A percentile compares a stretch with the other conserved stretches of the same genome.
Conservation (phyloP, 2,888 invertebrate genomes). For the Troglohyphantes excavatus region DNA sequence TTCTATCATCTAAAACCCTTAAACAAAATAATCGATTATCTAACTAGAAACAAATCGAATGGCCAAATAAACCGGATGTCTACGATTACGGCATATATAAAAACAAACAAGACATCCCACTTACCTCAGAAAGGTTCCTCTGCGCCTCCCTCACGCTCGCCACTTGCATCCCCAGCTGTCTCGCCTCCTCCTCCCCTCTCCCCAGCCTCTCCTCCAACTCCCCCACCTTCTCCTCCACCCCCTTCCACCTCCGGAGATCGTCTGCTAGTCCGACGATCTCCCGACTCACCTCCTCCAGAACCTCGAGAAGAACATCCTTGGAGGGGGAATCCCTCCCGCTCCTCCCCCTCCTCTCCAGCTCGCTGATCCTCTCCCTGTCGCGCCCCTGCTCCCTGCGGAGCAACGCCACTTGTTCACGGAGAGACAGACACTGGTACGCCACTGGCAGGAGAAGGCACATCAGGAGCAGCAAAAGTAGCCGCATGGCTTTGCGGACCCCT, state of each 20-base stretch:
- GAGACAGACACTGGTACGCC: slow-evolving; percentile 8
- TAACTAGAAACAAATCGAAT: background rate
- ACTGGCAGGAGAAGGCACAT: slow-evolving; percentile 5
- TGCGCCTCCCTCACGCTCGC: slow-evolving; percentile 21
- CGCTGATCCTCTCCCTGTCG: slow-evolving; percentile 43
- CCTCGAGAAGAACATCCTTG: slow-evolving; percentile 25
- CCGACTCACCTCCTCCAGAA: slow-evolving; percentile 45
- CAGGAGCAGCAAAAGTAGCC: slow-evolving; percentile 10
- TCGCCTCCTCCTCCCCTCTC: slow-evolving; percentile 14
- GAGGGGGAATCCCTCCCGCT: slow-evolving; percentile 20
- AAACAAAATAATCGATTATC: background rate
- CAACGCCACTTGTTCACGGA: slow-evolving; percentile 54
- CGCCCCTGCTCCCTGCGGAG: slow-evolving; percentile 37
- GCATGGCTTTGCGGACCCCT: background rate
- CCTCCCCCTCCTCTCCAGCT: slow-evolving; percentile 38
- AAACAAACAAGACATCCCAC: background rate
- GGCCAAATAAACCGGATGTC: too few relatives aligned
- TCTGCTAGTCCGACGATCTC: slow-evolving; percentile 26
- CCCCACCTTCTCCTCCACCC: background rate
- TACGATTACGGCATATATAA: background rate
- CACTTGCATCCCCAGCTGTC: slow-evolving; percentile 7
- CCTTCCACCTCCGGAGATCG: slow-evolving; percentile 15
- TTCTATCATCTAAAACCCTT: too few relatives aligned
- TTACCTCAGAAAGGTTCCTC: slow-evolving; percentile 34
- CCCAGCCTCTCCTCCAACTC: slow-evolving; percentile 9